Evolutionary conservation across 1,140 invertebrate genomes (phyloP).

Genomic region (Plutomurus gul): DNA sequence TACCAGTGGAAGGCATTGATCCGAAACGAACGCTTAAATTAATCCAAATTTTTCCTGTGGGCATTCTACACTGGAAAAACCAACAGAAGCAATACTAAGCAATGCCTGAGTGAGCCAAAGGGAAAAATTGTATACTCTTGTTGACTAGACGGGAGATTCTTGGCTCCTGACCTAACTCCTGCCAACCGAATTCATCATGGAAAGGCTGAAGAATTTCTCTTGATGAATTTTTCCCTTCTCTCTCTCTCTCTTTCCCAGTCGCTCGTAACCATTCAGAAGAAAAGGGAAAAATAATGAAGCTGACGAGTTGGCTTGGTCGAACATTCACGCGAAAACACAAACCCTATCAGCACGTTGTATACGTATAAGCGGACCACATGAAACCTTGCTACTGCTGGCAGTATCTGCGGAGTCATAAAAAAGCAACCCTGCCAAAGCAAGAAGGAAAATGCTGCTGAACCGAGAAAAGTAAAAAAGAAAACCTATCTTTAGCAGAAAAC

Average conservation of each 20-base stretch:
- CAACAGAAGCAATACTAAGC: no score
- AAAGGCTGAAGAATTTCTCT: constrained; percentile 21
- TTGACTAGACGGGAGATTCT: no score
- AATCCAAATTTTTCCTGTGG: constrained; percentile 27
- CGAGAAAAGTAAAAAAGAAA: neutral
- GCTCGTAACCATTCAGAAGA: neutral
- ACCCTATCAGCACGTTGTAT: no score
- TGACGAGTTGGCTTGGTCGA: no score
- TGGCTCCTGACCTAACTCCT: constrained; percentile 25
- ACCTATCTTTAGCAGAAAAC: neutral
- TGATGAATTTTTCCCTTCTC: constrained; percentile 17
- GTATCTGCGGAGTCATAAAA: no score
- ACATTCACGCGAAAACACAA: no score
- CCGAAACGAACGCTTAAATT: constrained; percentile 22
- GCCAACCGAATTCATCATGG: constrained; percentile 15
- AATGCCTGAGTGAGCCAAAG: neutral
- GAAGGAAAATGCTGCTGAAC: no score
- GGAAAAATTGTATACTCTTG: neutral
- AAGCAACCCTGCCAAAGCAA: no score
- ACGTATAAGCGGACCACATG: no score
- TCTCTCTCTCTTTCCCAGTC: no score
- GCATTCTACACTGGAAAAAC: neutral
- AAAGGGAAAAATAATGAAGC: constrained; percentile 9
- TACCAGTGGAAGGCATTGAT: constrained; percentile 24
- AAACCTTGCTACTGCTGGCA: no score